Evolutionary conservation across 23 tunicate species (phyloP).

Genomic region (Aplidium turbinatum): DNA sequence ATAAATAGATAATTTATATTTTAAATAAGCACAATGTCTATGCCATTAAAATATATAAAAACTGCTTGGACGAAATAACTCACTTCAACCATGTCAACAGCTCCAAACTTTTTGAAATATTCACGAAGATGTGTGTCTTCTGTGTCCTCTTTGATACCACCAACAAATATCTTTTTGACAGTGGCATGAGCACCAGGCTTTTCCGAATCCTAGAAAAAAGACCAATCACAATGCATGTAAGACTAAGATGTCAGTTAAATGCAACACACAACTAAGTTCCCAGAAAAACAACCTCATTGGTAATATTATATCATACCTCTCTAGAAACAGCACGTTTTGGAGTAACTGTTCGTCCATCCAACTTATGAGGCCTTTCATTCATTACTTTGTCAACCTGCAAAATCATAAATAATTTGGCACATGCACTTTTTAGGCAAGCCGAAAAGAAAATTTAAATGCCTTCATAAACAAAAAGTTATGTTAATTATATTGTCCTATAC

Average conservation of each 20-base stretch:
- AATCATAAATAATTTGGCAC: too few species aligned
- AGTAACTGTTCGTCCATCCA: constrained; percentile 92
- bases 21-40: too few species aligned
- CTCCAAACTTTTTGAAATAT: constrained; percentile 78
- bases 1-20: too few species aligned
- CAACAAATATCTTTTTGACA: constrained; percentile 95
- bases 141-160: constrained; percentile 94
- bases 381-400: constrained; percentile 89
- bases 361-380: constrained; percentile 89
- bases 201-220: constrained; percentile 73
- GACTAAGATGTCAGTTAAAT: background rate
- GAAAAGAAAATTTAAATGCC: too few species aligned
- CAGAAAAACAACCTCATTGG: background rate
- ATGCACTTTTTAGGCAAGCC: too few species aligned
- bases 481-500: constrained; percentile 42
- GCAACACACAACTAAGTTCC: background rate
- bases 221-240: background rate
- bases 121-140: constrained; percentile 57
- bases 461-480: too few species aligned
- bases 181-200: constrained; percentile 98
- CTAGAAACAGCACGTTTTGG: constrained; percentile 95
- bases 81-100: constrained; percentile 81
- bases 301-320: constrained; percentile 48
- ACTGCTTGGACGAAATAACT: too few species aligned
- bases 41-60: background rate